These are phyloP conservation scores for Ladona fulva DNA, from an alignment of 1,140 invertebrate species.

Conservation along the genomic window DNA sequence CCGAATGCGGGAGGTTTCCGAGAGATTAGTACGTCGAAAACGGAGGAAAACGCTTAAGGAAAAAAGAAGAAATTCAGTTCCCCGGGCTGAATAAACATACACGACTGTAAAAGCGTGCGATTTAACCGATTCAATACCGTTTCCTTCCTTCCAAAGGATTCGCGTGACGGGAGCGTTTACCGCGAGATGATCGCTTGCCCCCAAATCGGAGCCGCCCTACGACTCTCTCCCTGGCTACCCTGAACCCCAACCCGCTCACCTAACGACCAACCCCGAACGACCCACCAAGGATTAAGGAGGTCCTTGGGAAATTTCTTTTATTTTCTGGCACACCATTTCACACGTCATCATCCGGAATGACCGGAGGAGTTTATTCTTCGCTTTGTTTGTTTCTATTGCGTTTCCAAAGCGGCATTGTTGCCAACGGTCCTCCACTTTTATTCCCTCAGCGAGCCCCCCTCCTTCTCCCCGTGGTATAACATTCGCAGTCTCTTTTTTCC, in stretches of 20 bases:
- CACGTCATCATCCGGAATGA: slow-evolving; percentile 1
- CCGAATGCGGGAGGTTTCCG: no score
- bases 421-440: neutral
- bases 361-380: neutral
- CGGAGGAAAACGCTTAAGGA: no score
- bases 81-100: neutral
- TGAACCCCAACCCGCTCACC: no score
- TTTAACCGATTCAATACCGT: neutral
- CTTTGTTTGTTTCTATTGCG: slow-evolving; percentile 6
- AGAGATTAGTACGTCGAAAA: no score
- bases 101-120: neutral
- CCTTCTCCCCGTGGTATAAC: no score
- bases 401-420: neutral
- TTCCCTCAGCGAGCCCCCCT: no score
- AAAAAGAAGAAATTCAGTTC: no score
- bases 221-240: no score
- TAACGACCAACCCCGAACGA: no score
- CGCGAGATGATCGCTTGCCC: neutral
- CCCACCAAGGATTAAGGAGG: neutral
- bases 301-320: neutral
- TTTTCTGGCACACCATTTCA: neutral
- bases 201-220: no score
- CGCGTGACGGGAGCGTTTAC: neutral
- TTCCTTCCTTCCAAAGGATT: neutral
- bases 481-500: no score